phyloP scores from a whole-genome alignment of 1,140 invertebrate species.

The Oryzaephilus surinamensis region DNA sequence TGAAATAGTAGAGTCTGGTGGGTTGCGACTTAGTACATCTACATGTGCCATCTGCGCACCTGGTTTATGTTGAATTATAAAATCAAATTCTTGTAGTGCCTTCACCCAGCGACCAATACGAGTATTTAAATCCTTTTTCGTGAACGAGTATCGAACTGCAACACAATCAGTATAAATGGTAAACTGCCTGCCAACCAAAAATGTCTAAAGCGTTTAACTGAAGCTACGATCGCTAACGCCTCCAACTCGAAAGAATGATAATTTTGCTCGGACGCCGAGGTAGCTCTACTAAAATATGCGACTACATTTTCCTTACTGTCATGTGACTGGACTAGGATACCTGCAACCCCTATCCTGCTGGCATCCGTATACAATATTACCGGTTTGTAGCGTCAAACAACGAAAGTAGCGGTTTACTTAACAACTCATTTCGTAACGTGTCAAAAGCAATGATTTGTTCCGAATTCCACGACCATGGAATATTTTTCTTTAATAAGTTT shows the following conservation, averaged over 20 bases:
- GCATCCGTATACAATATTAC: constrained; percentile 28
- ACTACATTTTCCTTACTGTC: constrained; percentile 24
- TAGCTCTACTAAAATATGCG: constrained; percentile 23
- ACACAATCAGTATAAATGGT: constrained; percentile 5
- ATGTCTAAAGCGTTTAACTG: constrained; percentile 7
- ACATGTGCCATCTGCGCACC: not conserved
- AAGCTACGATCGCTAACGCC: constrained; percentile 21
- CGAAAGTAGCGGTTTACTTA: too few species aligned
- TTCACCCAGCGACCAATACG: constrained; percentile 3
- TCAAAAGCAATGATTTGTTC: too few species aligned
- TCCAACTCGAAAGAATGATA: constrained; percentile 27
- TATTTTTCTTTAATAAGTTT: constrained; percentile 24
- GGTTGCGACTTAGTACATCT: not conserved
- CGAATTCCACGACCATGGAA: constrained; percentile 16
- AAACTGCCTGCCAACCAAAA: not conserved
- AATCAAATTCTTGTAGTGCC: not conserved
- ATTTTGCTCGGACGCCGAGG: constrained; percentile 17
- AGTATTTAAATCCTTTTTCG: not conserved
- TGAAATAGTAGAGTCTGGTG: not conserved
- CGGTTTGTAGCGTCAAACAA: constrained; percentile 14
- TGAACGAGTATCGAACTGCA: not conserved
- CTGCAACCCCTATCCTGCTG: constrained; percentile 17
- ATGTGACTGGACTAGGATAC: constrained; percentile 13
- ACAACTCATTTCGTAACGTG: too few species aligned
- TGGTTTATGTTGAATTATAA: not conserved